Base-by-base conservation (phyloP, 2,113 vertebrate species). In the Nothoprocta pentlandii region DNA sequence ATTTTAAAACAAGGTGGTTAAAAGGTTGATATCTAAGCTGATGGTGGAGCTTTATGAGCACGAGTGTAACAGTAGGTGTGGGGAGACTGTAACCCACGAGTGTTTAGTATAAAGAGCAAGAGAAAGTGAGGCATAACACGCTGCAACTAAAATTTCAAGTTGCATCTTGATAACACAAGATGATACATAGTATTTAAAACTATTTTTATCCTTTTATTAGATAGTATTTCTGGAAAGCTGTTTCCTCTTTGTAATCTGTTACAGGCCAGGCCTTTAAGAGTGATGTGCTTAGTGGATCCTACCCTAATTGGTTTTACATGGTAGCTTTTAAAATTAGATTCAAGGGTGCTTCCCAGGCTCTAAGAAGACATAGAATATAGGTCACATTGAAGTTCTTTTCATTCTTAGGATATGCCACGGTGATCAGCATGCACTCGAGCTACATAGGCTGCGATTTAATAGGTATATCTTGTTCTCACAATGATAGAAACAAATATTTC, bases 291-390 rank as follows among this genome's bases (percentile, higher is more conserved):
- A 91, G 71, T 91, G 64, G 47, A 70, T 92, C 93, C 64, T 85
- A 80, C 79, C 67, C 87, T 94, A 96, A 94, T 94, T 95, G 89
- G 93, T 95, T 97, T 96, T 92, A 91, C 95, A 94, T 19, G 80
- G 91, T 85, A 78, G 89, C 85, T 97, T 95, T 95, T 93, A 96
- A 94, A 97, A 95, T 94, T 97, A 97, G 92, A 95, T 94, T 90
- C 89, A 91, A 96, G 91, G 76, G 85, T 96, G 64, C 94, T 95
- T 97, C 93, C 90, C 93, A 95, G 89, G 79, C 87, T 92, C 93
- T 93, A 80, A 91, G 94, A 95, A 95, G 94, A 95, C 94, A 94
- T 51, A 78, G 93, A 96, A 97, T 95, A 92, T 87, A 95, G 95
- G 91, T 97, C 93, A 96, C 94, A 94, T 86, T 91, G 91, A 64